Evolutionary conservation across 2,797 vertebrate genomes (phyloP), one percentile per base, ranked within the genome.

Genomic region (Ctenochaetus hawaiiensis): DNA sequence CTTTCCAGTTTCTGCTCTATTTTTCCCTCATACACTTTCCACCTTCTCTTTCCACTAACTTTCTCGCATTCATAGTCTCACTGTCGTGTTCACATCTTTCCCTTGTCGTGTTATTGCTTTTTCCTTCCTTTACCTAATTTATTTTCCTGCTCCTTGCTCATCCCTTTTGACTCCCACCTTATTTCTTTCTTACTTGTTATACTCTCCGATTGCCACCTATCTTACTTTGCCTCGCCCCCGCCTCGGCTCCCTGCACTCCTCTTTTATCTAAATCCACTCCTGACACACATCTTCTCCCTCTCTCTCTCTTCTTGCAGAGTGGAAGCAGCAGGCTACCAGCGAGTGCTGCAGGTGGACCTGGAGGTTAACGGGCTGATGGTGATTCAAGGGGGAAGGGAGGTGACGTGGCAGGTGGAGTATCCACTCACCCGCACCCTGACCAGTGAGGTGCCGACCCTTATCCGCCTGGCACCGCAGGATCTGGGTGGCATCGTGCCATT

Each of bases 361-460:
- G 97, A 99, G 87, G 95, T 99, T 22, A 93, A 97, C 72, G 96
- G 96, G 64, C 91, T 97, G 91, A 96, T 96, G 93, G 94, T 95
- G 84, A 95, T 96, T 13, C 95, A 96, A 0, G 96, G 96, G 49
- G 95, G 95, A 0, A 94, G 97, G 75, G 96, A 96, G 45, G 96
- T 98, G 87, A 95, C 93, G 3, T 99, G 98, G 98, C 98, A 98
- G 95, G 96, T 98, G 87, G 98, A 99, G 67, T 98, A 99, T 77
- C 97, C 97, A 0, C 94, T 92, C 39, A 96, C 88, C 1, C 95
- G 95, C 6, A 88, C 94, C 17, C 85, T 94, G 54, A 94, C 94
- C 1, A 95, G 93, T 20, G 92, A 96, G 7, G 94, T 96, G 14
- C 91, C 95, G 61, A 96, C 97, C 0, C 91, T 97, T 86, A 96